These are phyloP conservation scores for Lerema accius DNA, from an alignment of 1,140 invertebrate species.

Conservation along the genomic window DNA sequence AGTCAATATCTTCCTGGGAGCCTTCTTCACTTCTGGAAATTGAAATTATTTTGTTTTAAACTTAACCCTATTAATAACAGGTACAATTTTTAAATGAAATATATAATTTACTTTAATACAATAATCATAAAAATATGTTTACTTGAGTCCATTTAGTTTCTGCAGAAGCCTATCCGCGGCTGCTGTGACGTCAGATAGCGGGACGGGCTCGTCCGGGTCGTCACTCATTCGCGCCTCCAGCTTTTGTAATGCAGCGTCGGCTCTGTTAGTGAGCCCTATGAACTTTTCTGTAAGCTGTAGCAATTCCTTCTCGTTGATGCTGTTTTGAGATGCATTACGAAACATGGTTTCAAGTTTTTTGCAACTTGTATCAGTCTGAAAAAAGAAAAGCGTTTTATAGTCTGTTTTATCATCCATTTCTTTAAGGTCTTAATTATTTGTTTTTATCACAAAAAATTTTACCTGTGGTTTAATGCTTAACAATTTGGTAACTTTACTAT, in stretches of 20 bases:
- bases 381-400: too few relatives aligned
- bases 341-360: constrained; percentile 64
- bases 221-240: constrained; percentile 56
- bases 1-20: constrained; percentile 57
- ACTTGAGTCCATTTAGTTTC: constrained; percentile 70
- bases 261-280: constrained; percentile 69
- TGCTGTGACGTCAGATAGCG: constrained; percentile 56
- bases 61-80: too few relatives aligned
- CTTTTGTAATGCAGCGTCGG: constrained; percentile 66
- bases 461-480: constrained; percentile 38
- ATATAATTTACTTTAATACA: too few relatives aligned
- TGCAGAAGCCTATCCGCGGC: constrained; percentile 61
- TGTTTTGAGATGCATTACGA: constrained; percentile 57
- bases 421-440: too few relatives aligned
- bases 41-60: too few relatives aligned
- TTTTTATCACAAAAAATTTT: background rate
- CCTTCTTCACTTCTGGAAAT: constrained; percentile 59
- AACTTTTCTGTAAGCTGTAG: constrained; percentile 76
- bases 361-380: constrained; percentile 65
- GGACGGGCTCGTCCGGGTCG: constrained; percentile 45
- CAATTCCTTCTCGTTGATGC: constrained; percentile 67
- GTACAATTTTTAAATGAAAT: too few relatives aligned
- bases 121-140: constrained; percentile 34
- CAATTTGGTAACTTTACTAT: constrained; percentile 67
- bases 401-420: too few relatives aligned